phyloP scores from a whole-genome alignment of 2,113 vertebrate species.

The Salvator merianae region DNA sequence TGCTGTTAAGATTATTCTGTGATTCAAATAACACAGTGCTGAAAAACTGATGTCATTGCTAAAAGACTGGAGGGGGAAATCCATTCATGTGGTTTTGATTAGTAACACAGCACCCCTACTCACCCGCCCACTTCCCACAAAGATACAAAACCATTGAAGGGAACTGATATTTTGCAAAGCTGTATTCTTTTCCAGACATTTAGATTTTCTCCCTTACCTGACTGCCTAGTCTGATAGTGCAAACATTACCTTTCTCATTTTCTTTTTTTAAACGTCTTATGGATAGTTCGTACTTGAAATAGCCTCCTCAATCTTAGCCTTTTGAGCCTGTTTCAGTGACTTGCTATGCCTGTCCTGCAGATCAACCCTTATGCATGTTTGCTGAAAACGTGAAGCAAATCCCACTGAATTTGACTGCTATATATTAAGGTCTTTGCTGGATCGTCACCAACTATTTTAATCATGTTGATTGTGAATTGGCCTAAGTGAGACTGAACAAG shows the following conservation, averaged over 20 bases:
- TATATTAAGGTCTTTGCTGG: background rate
- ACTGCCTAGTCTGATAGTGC: background rate
- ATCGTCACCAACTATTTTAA: constrained; percentile 3
- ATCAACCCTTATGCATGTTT: background rate
- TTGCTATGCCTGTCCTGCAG: background rate
- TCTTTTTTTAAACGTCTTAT: background rate
- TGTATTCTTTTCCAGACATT: no score
- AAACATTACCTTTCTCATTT: background rate
- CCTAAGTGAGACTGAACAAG: background rate
- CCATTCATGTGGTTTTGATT: background rate
- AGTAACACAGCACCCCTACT: no score
- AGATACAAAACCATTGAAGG: no score
- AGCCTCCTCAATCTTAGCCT: background rate
- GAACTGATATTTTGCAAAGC: no score
- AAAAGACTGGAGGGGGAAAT: background rate
- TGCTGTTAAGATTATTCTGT: background rate
- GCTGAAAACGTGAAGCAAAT: background rate
- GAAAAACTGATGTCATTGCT: background rate
- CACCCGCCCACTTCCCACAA: no score
- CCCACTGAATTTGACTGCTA: background rate
- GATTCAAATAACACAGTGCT: background rate
- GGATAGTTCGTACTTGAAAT: background rate
- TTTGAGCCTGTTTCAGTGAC: background rate
- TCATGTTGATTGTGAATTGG: background rate
- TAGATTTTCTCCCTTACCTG: no score